Percentiles rank a stretch among this genome's conserved stretches.
phyloP scores from a whole-genome alignment of 2,797 vertebrate genomes.

The Gymnodraco acuticeps region DNA sequence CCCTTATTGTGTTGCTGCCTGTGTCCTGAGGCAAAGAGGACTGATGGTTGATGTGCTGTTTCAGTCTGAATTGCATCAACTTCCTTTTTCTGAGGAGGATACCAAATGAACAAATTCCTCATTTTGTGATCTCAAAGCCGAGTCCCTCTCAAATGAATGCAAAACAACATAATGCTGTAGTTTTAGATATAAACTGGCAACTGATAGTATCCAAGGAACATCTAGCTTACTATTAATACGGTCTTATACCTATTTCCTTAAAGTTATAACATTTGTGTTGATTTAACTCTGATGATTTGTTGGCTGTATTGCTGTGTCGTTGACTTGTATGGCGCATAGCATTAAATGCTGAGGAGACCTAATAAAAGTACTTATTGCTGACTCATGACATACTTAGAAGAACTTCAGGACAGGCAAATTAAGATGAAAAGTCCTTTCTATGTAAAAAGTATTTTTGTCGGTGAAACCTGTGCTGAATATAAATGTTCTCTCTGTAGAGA shows the following conservation, averaged over 20 bases:
- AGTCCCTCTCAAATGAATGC: neutral
- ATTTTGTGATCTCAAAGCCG: neutral
- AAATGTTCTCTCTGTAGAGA: conserved; percentile 82
- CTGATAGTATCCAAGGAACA: neutral
- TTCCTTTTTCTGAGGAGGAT: conserved; percentile 35
- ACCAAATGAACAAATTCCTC: conserved; percentile 3
- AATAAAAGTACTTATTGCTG: neutral
- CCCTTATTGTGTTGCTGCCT: conserved; percentile 23
- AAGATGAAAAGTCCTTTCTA: neutral
- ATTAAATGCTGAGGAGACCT: neutral
- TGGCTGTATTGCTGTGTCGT: neutral
- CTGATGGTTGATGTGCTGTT: conserved; percentile 20
- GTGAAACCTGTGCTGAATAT: conserved; percentile 17
- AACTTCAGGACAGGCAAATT: conserved; percentile 1
- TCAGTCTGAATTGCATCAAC: conserved; percentile 15
- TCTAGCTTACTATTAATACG: neutral
- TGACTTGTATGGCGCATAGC: neutral
- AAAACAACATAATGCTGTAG: neutral
- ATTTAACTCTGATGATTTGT: neutral
- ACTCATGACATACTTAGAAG: neutral
- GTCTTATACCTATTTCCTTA: neutral
- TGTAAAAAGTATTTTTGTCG: conserved; percentile 3
- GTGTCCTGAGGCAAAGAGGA: conserved; percentile 31
- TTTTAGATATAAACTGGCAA: neutral
- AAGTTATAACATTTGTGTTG: neutral